Evolutionary conservation across 2,888 invertebrate genomes (phyloP).

Genomic region (Trisateles emortualis): DNA sequence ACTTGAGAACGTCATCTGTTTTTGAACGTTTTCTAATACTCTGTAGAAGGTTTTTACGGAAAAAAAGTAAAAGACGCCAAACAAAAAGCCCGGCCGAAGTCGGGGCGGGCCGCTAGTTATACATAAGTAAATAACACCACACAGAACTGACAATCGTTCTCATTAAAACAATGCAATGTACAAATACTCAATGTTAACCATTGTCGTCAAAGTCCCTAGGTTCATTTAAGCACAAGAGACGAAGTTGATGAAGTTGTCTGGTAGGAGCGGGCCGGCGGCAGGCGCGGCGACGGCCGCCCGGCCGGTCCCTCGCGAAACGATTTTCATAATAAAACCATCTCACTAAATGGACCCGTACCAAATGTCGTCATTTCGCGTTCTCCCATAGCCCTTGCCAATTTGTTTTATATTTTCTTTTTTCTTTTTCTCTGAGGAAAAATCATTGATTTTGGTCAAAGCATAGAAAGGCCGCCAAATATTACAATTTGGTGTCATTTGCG

Average conservation of each 20-base stretch:
- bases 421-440: slow-evolving; percentile 46
- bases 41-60: too few relatives aligned
- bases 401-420: slow-evolving; percentile 58
- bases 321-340: slow-evolving; percentile 81
- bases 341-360: slow-evolving; percentile 69
- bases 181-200: slow-evolving; percentile 19
- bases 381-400: slow-evolving; percentile 65
- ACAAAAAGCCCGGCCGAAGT: too few relatives aligned
- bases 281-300: slow-evolving; percentile 18
- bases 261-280: not conserved
- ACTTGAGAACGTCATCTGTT: too few relatives aligned
- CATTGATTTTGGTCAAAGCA: slow-evolving; percentile 54
- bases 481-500: not conserved
- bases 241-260: slow-evolving; percentile 19
- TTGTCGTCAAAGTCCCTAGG: slow-evolving; percentile 9
- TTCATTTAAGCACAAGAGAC: slow-evolving; percentile 7
- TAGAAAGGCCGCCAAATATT: slow-evolving; percentile 3
- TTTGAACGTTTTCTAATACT: too few relatives aligned
- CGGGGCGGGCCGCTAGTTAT: too few relatives aligned
- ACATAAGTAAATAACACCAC: too few relatives aligned
- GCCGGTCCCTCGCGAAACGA: slow-evolving; percentile 59
- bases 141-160: too few relatives aligned
- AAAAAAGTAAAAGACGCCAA: too few relatives aligned
- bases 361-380: slow-evolving; percentile 55
- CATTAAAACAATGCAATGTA: not conserved